These are phyloP conservation scores for Pygoscelis adeliae DNA, from an alignment of 2,113 vertebrate genomes.

Conservation along the genomic window DNA sequence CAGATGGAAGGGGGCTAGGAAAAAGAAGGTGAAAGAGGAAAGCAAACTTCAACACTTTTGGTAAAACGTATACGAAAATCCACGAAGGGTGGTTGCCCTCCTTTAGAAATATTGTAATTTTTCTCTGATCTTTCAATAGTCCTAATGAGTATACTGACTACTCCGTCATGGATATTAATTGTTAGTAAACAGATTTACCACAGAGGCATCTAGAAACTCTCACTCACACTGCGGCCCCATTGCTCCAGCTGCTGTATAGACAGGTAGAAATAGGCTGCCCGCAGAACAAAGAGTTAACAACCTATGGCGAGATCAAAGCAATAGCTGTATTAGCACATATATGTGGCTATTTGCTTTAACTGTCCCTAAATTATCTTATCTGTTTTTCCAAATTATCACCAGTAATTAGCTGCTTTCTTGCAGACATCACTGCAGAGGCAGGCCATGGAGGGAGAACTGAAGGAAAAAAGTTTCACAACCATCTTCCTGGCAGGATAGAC, in stretches of 20 bases:
- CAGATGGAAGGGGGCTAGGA: background rate
- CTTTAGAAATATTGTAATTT: background rate
- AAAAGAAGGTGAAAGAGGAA: background rate
- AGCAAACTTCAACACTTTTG: background rate
- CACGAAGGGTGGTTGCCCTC: accelerated
- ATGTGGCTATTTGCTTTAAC: background rate
- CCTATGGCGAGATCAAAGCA: background rate
- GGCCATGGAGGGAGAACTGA: background rate
- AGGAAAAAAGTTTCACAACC: background rate
- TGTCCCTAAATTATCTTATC: background rate
- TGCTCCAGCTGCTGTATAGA: background rate
- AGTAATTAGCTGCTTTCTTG: background rate
- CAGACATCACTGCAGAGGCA: background rate
- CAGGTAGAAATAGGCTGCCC: background rate
- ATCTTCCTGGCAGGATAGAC: background rate
- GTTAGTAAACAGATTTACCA: background rate
- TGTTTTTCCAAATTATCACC: background rate
- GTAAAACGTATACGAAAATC: background rate
- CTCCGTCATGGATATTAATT: background rate
- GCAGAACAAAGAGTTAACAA: background rate
- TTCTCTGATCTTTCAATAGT: background rate
- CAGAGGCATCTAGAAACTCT: background rate
- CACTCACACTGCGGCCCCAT: background rate
- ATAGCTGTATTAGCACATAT: background rate
- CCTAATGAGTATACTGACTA: background rate